Conservation (phyloP, 2,113 vertebrate genomes). For the Nycticryphes semicollaris region DNA sequence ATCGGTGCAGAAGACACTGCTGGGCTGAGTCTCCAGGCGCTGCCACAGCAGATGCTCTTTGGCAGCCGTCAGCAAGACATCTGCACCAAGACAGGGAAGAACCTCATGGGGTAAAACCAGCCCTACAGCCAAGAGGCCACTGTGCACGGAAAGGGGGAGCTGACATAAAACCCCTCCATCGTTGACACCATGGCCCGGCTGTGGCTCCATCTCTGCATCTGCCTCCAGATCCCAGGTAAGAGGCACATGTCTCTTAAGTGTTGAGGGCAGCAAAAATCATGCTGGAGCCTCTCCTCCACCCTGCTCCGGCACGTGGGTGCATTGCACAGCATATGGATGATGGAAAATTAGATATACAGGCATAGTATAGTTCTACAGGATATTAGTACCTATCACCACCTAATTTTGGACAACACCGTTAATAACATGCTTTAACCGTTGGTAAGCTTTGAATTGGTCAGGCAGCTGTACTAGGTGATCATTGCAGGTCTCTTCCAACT, state of each 20-base stretch:
- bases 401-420: not conserved
- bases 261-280: not conserved
- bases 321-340: not conserved
- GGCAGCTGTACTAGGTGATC: not conserved
- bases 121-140: not conserved
- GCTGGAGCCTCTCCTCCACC: not conserved
- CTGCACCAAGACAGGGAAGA: not conserved
- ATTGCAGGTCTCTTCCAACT: not conserved
- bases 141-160: not conserved
- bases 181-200: not conserved
- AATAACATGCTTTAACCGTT: not conserved
- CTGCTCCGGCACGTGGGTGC: rapidly evolving
- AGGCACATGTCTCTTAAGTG: not conserved
- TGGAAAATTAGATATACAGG: not conserved
- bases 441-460: not conserved
- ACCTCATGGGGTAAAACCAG: not conserved
- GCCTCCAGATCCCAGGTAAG: constrained; percentile 58
- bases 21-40: not conserved
- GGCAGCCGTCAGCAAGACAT: not conserved
- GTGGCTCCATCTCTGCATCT: constrained; percentile 28
- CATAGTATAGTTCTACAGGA: not conserved
- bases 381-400: rapidly evolving
- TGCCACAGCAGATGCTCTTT: not conserved
- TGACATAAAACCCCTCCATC: not conserved
- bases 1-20: not conserved